Conservation (phyloP, 2,113 vertebrate species). For the Entelurus aequoreus region DNA sequence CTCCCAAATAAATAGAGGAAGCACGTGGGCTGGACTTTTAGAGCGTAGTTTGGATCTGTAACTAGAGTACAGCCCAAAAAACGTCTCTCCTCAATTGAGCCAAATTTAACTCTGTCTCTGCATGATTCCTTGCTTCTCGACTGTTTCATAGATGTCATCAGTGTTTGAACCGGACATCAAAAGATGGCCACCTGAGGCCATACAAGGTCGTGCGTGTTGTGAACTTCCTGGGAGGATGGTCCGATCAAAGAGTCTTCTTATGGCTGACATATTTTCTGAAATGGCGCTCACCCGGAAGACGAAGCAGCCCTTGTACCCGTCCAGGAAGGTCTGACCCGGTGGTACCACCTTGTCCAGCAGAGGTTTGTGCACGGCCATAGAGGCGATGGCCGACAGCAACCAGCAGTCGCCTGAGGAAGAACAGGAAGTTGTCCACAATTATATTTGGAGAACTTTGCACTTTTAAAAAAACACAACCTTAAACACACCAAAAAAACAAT, state of each 20-base stretch:
- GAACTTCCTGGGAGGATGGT: neutral
- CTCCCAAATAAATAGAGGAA: too few species aligned
- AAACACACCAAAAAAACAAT: too few species aligned
- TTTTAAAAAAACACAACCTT: too few species aligned
- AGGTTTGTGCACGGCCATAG: conserved; percentile 54
- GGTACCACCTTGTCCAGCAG: conserved; percentile 70
- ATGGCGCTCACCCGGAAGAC: conserved; percentile 59
- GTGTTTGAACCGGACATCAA: too few species aligned
- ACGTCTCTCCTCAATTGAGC: too few species aligned
- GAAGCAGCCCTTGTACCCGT: conserved; percentile 67
- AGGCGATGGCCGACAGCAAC: conserved; percentile 73
- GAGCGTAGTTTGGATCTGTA: too few species aligned
- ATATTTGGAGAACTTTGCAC: neutral
- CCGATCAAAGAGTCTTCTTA: neutral
- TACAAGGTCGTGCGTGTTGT: neutral
- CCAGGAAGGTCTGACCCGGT: conserved; percentile 58
- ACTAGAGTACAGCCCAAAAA: too few species aligned
- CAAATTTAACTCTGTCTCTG: too few species aligned
- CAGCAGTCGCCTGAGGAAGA: conserved; percentile 70
- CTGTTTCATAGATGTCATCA: too few species aligned
- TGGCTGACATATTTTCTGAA: too few species aligned
- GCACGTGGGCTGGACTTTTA: too few species aligned
- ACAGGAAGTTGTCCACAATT: neutral
- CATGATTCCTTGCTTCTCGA: too few species aligned
- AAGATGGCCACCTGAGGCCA: neutral